Percentiles rank a stretch among this genome's conserved stretches.
Conservation (phyloP, 1,140 invertebrate genomes). For the Orius insidiosus region DNA sequence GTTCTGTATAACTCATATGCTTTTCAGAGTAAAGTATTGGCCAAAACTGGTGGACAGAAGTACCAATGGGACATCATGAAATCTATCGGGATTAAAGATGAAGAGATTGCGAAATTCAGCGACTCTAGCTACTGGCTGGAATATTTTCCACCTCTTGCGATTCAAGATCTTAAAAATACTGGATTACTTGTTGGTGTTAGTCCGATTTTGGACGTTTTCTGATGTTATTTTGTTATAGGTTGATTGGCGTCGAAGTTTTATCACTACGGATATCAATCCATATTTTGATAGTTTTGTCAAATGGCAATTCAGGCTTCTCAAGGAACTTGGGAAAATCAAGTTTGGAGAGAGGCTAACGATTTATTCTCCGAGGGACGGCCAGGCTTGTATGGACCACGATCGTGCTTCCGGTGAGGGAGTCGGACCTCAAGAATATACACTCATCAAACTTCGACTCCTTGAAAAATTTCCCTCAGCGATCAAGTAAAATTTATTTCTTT, state of each 20-base stretch:
- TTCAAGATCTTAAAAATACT: slow-evolving; percentile 71
- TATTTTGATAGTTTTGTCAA: slow-evolving; percentile 95
- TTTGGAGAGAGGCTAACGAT: slow-evolving; percentile 97
- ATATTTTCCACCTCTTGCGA: slow-evolving; percentile 86
- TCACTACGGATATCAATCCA: slow-evolving; percentile 95
- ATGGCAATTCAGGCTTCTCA: slow-evolving; percentile 91
- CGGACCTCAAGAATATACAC: slow-evolving; percentile 93
- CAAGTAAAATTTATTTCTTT: slow-evolving; percentile 27
- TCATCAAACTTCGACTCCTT: slow-evolving; percentile 83
- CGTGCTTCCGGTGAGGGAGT: slow-evolving; percentile 89
- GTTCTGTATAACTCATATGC: too few species aligned
- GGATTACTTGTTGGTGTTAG: slow-evolving; percentile 61
- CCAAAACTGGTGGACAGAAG: slow-evolving; percentile 75
- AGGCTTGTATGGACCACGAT: slow-evolving; percentile 99
- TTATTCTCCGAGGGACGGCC: slow-evolving; percentile 88
- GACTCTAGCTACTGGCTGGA: slow-evolving; percentile 82
- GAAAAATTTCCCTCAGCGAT: slow-evolving; percentile 57
- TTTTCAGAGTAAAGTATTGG: slow-evolving; percentile 78
- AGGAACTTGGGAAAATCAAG: slow-evolving; percentile 49
- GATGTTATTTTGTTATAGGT: slow-evolving; percentile 36
- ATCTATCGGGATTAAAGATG: slow-evolving; percentile 70
- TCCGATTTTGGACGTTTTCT: background rate
- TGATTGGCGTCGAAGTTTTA: slow-evolving; percentile 93
- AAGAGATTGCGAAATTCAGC: slow-evolving; percentile 87
- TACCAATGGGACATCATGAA: slow-evolving; percentile 99